These are phyloP conservation scores for Aplysia californica DNA, from an alignment of 1,140 invertebrate species.

Conservation along the genomic window DNA sequence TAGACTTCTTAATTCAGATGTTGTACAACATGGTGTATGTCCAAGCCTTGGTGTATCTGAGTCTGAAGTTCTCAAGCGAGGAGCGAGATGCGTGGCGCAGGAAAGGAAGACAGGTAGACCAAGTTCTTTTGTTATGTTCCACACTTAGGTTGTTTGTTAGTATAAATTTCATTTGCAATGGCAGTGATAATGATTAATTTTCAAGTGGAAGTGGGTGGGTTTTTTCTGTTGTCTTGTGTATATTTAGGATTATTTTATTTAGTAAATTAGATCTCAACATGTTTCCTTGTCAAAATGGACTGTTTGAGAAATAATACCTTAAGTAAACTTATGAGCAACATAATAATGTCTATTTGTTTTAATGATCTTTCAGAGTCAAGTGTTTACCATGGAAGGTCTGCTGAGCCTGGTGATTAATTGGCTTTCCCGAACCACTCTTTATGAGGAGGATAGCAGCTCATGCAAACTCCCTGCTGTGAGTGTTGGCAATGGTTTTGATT, in stretches of 20 bases:
- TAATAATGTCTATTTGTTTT: background rate
- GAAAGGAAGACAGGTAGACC: conserved; percentile 51
- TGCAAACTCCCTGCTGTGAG: conserved; percentile 56
- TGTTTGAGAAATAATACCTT: no score
- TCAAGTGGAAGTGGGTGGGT: no score
- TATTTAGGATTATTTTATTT: no score
- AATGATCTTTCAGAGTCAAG: conserved; percentile 36
- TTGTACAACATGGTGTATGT: conserved; percentile 91
- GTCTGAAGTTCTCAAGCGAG: conserved; percentile 73
- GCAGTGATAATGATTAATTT: no score
- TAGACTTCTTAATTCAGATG: conserved; percentile 84
- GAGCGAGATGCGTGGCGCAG: conserved; percentile 69
- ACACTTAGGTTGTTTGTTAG: no score
- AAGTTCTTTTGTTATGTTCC: no score
- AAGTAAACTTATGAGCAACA: background rate
- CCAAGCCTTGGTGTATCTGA: conserved; percentile 83
- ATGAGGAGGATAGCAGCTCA: conserved; percentile 67
- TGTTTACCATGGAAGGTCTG: conserved; percentile 50
- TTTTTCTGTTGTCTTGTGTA: no score
- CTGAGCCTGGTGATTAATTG: conserved; percentile 69
- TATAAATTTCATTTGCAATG: no score
- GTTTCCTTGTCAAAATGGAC: no score
- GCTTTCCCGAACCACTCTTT: conserved; percentile 70
- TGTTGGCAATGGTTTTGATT: no score
- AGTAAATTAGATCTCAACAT: no score